A percentile compares a stretch with the other conserved stretches of the same genome.
Conservation (phyloP, 2,888 invertebrate genomes). For the Limnephilus lunatus region DNA sequence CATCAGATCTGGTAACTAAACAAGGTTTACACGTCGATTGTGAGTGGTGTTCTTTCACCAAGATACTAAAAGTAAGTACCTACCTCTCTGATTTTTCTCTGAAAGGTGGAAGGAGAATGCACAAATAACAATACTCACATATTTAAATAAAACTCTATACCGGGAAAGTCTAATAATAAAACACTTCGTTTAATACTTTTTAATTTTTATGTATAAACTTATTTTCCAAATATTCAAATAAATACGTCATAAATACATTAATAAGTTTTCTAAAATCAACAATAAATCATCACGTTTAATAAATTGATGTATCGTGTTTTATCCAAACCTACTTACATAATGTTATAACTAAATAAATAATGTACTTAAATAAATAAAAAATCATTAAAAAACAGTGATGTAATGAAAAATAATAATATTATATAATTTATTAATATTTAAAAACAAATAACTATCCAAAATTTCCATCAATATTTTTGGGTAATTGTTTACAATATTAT, state of each 20-base stretch:
- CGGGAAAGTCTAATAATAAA: neutral
- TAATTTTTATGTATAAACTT: neutral
- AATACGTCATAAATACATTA: neutral
- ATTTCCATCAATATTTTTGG: neutral
- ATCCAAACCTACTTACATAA: neutral
- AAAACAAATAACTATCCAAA: neutral
- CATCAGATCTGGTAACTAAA: no score
- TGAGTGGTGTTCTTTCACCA: no score
- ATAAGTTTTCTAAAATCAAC: conserved; percentile 20
- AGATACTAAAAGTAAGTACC: no score
- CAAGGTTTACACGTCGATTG: no score
- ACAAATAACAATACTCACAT: neutral
- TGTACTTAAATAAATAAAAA: neutral
- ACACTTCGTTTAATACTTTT: neutral
- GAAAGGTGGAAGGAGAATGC: no score
- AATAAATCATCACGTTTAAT: neutral
- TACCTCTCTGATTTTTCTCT: no score
- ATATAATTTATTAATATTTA: neutral
- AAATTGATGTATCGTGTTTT: neutral
- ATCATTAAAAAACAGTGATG: neutral
- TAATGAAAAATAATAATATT: neutral
- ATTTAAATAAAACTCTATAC: neutral
- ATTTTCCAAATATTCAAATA: neutral
- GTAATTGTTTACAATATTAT: neutral
- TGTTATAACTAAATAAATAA: neutral